Percentiles rank a stretch among this genome's conserved stretches.
These are phyloP conservation scores for Diabrotica balteata DNA, from an alignment of 2,888 invertebrate species.

Conservation along the genomic window DNA sequence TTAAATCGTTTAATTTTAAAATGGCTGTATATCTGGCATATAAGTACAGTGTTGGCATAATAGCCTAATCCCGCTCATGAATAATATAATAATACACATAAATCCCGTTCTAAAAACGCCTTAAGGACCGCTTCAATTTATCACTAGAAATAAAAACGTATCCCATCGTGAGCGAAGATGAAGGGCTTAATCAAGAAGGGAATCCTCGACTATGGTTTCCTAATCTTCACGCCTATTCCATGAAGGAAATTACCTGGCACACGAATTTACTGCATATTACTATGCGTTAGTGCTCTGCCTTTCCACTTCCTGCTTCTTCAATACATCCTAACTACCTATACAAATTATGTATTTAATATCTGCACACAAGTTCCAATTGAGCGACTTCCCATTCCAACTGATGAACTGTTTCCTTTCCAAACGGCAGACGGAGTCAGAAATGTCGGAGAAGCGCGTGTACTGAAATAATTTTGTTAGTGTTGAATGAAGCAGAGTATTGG, in stretches of 20 bases:
- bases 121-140: constrained; percentile 34
- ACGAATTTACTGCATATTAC: constrained; percentile 61
- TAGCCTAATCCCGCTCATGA: constrained; percentile 19
- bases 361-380: constrained; percentile 37
- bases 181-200: constrained; percentile 52
- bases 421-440: background rate
- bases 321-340: constrained; percentile 50
- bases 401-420: constrained; percentile 32
- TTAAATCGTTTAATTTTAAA: background rate
- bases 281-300: constrained; percentile 48
- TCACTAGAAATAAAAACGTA: constrained; percentile 42
- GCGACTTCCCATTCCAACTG: constrained; percentile 29
- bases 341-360: constrained; percentile 51
- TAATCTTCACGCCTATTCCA: constrained; percentile 55
- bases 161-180: constrained; percentile 47
- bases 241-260: constrained; percentile 58
- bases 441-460: background rate
- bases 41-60: background rate
- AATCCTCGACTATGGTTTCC: constrained; percentile 50
- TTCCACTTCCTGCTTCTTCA: constrained; percentile 52
- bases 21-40: background rate
- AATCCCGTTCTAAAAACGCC: constrained; percentile 33
- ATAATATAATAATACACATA: constrained; percentile 20
- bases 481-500: background rate
- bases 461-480: constrained; percentile 5